Evolutionary conservation across 1,140 invertebrate genomes (phyloP), one percentile per base, ranked within the genome.

Genomic region (Scaptomyza pallida): DNA sequence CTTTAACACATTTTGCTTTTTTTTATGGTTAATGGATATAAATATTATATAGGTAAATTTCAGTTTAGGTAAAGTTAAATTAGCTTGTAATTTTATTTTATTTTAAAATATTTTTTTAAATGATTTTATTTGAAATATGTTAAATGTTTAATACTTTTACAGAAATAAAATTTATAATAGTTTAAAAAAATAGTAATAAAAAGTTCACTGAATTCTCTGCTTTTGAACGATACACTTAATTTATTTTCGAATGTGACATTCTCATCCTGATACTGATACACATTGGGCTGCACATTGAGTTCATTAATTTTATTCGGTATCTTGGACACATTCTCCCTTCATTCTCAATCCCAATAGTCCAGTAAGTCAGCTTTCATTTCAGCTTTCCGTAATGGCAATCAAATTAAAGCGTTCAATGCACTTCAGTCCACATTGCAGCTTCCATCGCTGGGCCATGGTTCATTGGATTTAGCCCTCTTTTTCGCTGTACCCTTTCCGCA

Each of bases 381-480:
- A 55, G 52, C 50, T 75, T 37, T 17, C 40, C 23, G 60, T 55
- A 54, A 51, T 55, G 60, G 60, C 77, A 79, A 79, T 80, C 72
- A 80, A 80, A 80, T 72, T 79, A 72, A 80, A 67, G 72, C 43
- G 55, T 57, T 80, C 65, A 67, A 79, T 68, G 47, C 77, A 75
- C 74, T 57, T 80, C 51, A 68, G 48, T 52, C 19, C 64, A 43
- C 30, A 30, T 35, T 51, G 8, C 15, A 16, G 9, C 4, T 15
- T 30, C 10, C 10, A 12, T 2, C 16, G 21, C 47, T 35, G 6
- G 2, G 43, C 45, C 23, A n/a, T 15, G 60, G 50, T 37, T 55
- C 41, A 64, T 47, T 55, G 48, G 12, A 62, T 62, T 62, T 33
- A 33, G 60, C 37, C 30, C 4, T 37, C 41, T 19, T 19, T 21